Conservation (phyloP, 2,113 vertebrate species). For the Thinocorus orbignyianus region DNA sequence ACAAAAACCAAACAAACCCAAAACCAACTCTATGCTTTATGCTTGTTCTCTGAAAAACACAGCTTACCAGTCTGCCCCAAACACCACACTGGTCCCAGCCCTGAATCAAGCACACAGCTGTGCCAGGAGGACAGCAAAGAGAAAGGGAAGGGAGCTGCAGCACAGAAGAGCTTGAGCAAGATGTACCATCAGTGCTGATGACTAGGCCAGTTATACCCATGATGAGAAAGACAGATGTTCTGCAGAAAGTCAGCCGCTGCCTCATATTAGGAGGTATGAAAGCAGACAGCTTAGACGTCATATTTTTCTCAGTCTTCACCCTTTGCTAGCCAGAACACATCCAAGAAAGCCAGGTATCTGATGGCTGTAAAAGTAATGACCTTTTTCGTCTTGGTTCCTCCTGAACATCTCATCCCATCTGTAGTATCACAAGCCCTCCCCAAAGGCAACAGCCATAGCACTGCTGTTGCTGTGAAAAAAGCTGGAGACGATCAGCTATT, state of each 20-base stretch:
- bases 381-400: neutral
- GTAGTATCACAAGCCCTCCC: neutral
- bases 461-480: neutral
- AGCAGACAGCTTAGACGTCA: neutral
- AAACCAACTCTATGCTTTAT: neutral
- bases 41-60: neutral
- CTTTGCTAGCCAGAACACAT: neutral
- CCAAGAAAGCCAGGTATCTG: neutral
- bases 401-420: neutral
- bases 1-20: too few species aligned
- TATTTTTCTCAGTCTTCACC: neutral
- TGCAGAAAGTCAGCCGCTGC: neutral
- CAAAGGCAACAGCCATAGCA: neutral
- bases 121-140: fast-evolving
- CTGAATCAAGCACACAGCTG: neutral
- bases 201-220: neutral
- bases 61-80: neutral
- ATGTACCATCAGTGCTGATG: neutral
- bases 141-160: neutral
- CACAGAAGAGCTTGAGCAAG: neutral
- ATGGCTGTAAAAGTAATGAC: neutral
- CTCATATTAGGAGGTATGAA: neutral
- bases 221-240: conserved; percentile 57
- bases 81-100: neutral
- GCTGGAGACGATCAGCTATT: neutral